Base-by-base conservation (phyloP, 2,888 invertebrate species). In the Drosophila affinis region DNA sequence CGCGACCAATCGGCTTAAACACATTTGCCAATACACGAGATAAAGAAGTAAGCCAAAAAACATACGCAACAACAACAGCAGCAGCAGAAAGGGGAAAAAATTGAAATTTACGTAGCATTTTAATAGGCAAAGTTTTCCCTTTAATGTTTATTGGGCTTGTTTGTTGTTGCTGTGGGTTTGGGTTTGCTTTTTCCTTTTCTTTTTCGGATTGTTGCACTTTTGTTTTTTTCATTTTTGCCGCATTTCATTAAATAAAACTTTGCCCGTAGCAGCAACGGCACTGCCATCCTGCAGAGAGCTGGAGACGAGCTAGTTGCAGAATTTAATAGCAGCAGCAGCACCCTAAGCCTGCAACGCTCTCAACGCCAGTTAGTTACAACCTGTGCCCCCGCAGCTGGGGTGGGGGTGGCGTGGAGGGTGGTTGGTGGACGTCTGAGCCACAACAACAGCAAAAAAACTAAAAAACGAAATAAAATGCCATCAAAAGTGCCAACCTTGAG, bases 161-260 rank as follows among this genome's bases (percentile, higher is more conserved):
- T 74, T 65, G 74, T 59, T 72, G 67, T 29, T 64, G 59, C 53
- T 52, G 62, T 45, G 44, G 51, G 62, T 24, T 24, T 45, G 44
- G 51, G 62, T 24, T 24, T 24, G 24, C 24, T 24, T 24, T 21
- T 27, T 54, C 67, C 29, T 27, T 53, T 57, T 53, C 67, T 54
- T 68, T 67, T 58, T 68, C 18, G 14, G 18, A 69, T 72, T 52
- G 56, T 57, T 56, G 55, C 48, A 45, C 44, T 70, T 65, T 21
- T 4, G 29, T 56, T 17, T 56, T 68, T 68, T 54, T 62, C 69
- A 62, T 78, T 80, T 88, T 76, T 85, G 82, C 83, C 89, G 89
- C 83, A 89, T 83, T 83, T 83, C 89, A 89, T 84, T 88, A 84
- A 89, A 88, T 83, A 82, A 84, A 84, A 89, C 80, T 84, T 89